These are phyloP conservation scores for Scalopus aquaticus DNA, from an alignment of 2,113 vertebrate species.

Conservation along the genomic window DNA sequence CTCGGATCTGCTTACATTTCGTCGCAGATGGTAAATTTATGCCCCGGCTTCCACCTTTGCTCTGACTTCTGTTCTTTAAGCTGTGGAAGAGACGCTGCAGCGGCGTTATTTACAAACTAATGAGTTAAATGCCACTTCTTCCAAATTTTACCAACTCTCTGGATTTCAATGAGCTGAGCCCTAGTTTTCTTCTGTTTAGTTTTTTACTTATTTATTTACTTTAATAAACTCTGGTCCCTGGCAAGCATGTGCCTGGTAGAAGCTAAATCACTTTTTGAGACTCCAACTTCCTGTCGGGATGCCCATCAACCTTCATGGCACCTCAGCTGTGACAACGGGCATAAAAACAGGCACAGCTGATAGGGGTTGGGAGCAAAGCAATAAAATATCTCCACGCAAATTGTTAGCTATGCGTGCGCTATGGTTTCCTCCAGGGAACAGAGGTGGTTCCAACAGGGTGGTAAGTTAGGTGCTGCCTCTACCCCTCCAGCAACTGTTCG, in stretches of 20 bases:
- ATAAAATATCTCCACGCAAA: background rate
- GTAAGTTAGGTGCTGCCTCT: rapidly evolving
- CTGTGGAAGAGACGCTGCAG: constrained; percentile 54
- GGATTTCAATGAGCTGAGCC: background rate
- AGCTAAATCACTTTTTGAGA: background rate
- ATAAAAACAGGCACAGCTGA: background rate
- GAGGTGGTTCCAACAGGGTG: background rate
- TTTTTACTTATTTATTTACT: background rate
- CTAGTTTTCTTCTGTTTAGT: background rate
- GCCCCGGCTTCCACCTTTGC: constrained; percentile 80
- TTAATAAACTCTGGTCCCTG: background rate
- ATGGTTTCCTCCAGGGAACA: background rate
- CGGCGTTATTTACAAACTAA: constrained; percentile 65
- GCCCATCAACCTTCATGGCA: background rate
- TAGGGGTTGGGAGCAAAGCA: background rate
- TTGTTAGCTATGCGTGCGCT: background rate
- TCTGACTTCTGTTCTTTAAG: constrained; percentile 75
- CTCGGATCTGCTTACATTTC: constrained; percentile 83
- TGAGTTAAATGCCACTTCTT: constrained; percentile 62
- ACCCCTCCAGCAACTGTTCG: background rate
- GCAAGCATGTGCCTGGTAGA: background rate
- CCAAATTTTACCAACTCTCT: constrained; percentile 44
- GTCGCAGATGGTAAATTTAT: constrained; percentile 81
- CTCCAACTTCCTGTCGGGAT: background rate
- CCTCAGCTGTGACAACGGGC: background rate